Evolutionary conservation across 92 coral and sea anemone genomes (phyloP).

Genomic region (Micromussa lordhowensis): DNA sequence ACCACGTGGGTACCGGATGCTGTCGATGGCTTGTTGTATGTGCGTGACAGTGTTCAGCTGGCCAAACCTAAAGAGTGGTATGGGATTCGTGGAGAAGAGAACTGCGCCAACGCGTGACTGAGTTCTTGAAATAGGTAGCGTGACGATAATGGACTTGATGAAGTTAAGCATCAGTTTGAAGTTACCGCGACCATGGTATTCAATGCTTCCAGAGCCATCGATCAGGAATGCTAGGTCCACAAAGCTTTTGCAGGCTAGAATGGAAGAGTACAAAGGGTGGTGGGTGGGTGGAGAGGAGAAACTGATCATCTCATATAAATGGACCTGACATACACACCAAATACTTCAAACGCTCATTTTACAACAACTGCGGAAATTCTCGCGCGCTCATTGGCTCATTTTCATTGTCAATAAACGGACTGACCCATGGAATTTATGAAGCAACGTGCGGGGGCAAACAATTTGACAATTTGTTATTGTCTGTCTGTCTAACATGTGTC

Average conservation of each 20-base stretch:
- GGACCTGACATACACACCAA: background rate
- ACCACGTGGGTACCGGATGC: slow-evolving; percentile 87
- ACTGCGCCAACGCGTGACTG: slow-evolving; percentile 81
- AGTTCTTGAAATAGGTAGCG: slow-evolving; percentile 73
- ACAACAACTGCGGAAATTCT: too few relatives aligned
- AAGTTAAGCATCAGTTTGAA: slow-evolving; percentile 79
- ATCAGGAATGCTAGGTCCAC: slow-evolving; percentile 87
- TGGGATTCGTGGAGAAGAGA: slow-evolving; percentile 78
- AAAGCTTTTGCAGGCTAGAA: slow-evolving; percentile 73
- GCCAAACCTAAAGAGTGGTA: slow-evolving; percentile 72
- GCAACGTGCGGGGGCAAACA: too few relatives aligned
- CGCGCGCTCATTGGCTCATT: too few relatives aligned
- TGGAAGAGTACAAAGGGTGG: background rate
- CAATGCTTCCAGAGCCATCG: slow-evolving; percentile 98
- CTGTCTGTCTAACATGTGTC: too few relatives aligned
- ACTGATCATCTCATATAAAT: background rate
- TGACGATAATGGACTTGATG: slow-evolving; percentile 70
- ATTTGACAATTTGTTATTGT: too few relatives aligned
- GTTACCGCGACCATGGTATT: slow-evolving; percentile 81
- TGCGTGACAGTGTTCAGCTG: slow-evolving; percentile 53
- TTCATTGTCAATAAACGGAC: too few relatives aligned
- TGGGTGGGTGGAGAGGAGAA: background rate
- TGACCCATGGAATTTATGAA: too few relatives aligned
- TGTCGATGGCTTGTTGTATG: slow-evolving; percentile 59
- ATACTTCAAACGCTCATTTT: background rate